phyloP scores from a whole-genome alignment of 2,888 invertebrate species.

The Lysandra bellargus region DNA sequence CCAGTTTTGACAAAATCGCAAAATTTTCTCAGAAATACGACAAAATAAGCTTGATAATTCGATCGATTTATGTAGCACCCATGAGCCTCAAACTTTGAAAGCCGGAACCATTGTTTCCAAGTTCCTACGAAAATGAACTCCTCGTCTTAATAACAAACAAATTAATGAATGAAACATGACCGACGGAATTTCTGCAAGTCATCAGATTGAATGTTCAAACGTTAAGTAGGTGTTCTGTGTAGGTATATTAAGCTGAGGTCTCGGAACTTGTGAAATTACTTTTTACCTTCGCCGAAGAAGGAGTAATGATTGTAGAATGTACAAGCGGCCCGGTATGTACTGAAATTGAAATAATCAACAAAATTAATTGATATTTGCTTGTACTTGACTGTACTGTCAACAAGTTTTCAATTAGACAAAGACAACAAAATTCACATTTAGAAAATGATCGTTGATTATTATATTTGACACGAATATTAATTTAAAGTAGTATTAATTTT shows the following conservation, averaged over 20 bases:
- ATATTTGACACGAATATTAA: no score
- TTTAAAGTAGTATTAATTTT: no score
- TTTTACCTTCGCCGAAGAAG: neutral
- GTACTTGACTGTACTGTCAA: no score
- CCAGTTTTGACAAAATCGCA: neutral
- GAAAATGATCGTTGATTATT: no score
- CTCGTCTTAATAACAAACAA: constrained; percentile 42
- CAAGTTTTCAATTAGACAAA: no score
- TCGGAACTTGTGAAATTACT: neutral
- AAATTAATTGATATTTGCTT: no score
- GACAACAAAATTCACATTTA: no score
- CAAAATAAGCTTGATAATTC: constrained; percentile 1
- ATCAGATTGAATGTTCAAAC: constrained; percentile 39
- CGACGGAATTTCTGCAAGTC: constrained; percentile 45
- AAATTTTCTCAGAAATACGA: neutral
- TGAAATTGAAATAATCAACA: no score
- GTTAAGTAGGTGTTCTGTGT: constrained; percentile 25
- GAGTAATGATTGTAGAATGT: neutral
- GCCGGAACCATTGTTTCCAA: constrained; percentile 44
- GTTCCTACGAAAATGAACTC: constrained; percentile 23
- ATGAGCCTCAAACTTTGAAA: constrained; percentile 37
- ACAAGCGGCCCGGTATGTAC: no score
- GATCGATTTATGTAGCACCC: neutral
- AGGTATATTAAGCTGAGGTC: neutral
- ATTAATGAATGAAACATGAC: constrained; percentile 58